Conservation (phyloP, 2,888 invertebrate genomes). For the Pseudococcus viburni region DNA sequence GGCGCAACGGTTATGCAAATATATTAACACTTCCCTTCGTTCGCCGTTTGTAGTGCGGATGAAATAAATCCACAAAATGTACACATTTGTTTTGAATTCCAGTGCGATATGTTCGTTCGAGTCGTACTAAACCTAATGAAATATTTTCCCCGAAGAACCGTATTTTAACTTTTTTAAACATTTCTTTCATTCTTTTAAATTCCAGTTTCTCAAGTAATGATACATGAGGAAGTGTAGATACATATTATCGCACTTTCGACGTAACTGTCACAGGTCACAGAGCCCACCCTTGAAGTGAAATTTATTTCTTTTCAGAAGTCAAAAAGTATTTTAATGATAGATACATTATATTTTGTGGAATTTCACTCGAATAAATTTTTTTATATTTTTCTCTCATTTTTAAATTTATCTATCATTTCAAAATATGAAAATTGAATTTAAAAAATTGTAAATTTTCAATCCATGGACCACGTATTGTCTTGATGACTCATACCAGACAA, state of each 20-base stretch:
- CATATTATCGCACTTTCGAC: no score
- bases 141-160: no score
- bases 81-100: neutral
- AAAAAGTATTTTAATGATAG: no score
- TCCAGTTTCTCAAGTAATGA: no score
- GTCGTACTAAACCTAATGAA: neutral
- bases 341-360: no score
- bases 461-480: neutral
- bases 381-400: no score
- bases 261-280: neutral
- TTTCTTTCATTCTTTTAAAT: no score
- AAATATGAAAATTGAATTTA: neutral
- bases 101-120: neutral
- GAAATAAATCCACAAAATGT: neutral
- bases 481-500: neutral
- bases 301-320: neutral
- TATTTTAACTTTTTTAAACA: no score
- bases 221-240: no score
- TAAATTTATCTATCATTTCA: no score
- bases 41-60: neutral
- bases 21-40: neutral
- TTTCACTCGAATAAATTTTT: no score
- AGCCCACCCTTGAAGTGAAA: neutral
- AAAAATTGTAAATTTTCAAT: neutral
- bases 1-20: slow-evolving; percentile 46